Percentiles rank a stretch among this genome's conserved stretches.
phyloP scores from a whole-genome alignment of 2,113 vertebrate species.

The Odocoileus virginianus region DNA sequence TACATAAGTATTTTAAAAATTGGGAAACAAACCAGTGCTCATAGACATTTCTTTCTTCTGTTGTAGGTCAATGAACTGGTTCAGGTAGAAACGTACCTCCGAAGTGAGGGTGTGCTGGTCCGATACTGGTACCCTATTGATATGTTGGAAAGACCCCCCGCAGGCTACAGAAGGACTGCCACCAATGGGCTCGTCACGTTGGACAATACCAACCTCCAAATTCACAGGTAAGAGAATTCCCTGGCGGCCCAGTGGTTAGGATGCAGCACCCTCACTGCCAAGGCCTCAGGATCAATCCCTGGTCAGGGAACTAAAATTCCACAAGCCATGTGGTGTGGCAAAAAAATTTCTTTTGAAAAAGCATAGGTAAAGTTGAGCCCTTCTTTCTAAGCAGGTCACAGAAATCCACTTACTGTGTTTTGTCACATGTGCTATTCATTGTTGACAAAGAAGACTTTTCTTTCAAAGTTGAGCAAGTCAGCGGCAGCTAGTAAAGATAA shows the following conservation, averaged over 20 bases:
- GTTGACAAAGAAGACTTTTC: background rate
- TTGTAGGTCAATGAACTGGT: constrained; percentile 94
- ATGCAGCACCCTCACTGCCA: background rate
- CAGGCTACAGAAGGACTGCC: constrained; percentile 93
- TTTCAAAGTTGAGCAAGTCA: background rate
- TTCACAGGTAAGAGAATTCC: constrained; percentile 88
- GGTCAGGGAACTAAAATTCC: background rate
- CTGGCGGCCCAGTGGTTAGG: background rate
- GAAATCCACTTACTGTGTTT: background rate
- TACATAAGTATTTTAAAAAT: background rate
- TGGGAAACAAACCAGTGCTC: background rate
- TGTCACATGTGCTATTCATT: background rate
- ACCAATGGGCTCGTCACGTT: constrained; percentile 94
- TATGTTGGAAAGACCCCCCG: constrained; percentile 94
- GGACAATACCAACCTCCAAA: constrained; percentile 97
- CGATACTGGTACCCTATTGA: constrained; percentile 99
- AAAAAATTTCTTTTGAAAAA: background rate
- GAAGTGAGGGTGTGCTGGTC: constrained; percentile 95
- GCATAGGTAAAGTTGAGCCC: constrained; percentile 85
- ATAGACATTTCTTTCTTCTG: background rate
- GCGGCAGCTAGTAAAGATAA: background rate
- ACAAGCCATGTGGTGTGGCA: background rate
- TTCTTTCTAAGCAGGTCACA: background rate
- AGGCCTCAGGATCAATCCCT: background rate
- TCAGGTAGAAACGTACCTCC: constrained; percentile 95